phyloP scores from a whole-genome alignment of 1,140 invertebrate species.

The Psilanteris sp. region DNA sequence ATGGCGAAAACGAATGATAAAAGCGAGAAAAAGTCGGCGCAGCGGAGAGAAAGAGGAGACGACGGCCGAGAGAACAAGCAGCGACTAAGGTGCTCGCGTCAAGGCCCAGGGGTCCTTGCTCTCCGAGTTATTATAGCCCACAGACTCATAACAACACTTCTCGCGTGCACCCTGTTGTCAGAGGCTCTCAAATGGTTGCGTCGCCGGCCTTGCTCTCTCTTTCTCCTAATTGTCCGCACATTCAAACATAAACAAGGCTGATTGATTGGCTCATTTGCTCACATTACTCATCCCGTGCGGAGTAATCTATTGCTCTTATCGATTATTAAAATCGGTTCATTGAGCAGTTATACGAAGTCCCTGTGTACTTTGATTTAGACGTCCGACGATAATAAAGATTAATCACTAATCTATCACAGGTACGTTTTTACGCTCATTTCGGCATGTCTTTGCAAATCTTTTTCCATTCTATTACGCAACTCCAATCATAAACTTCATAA shows the following conservation, averaged over 20 bases:
- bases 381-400: too few species aligned
- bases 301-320: slow-evolving; percentile 12
- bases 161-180: slow-evolving; percentile 58
- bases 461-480: too few species aligned
- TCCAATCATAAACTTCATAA: too few species aligned
- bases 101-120: slow-evolving; percentile 77
- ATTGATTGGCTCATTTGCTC: slow-evolving; percentile 21
- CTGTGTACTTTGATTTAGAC: too few species aligned
- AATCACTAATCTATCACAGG: too few species aligned
- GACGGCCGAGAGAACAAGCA: slow-evolving; percentile 22
- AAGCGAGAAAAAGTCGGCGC: slow-evolving; percentile 15
- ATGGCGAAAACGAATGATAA: slow-evolving; percentile 32
- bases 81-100: slow-evolving; percentile 58
- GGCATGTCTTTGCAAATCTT: too few species aligned
- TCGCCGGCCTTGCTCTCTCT: slow-evolving; percentile 1
- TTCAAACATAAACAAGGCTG: slow-evolving; percentile 10
- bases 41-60: slow-evolving; percentile 42
- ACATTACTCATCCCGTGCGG: background rate
- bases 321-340: slow-evolving; percentile 28
- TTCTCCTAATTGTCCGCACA: slow-evolving; percentile 12
- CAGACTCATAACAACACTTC: slow-evolving; percentile 67
- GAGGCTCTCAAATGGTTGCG: slow-evolving; percentile 61
- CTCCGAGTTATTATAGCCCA: slow-evolving; percentile 70
- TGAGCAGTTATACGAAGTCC: slow-evolving; percentile 23
- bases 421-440: too few species aligned